Evolutionary conservation across 2,113 vertebrate genomes (phyloP), one percentile per base, ranked within the genome.

Genomic region (Nycticorax nycticorax): DNA sequence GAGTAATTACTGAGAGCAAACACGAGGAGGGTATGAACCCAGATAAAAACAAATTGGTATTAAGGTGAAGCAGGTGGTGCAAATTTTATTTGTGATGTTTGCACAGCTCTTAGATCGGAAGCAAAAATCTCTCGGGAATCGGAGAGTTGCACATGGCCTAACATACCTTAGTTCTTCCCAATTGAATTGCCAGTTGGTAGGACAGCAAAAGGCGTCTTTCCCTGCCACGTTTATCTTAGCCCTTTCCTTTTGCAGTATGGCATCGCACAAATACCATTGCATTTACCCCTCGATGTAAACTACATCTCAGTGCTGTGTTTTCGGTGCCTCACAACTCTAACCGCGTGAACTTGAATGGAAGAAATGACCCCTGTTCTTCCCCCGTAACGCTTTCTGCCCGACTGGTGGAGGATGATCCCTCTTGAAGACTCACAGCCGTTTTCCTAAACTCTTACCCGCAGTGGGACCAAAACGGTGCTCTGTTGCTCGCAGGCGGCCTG

Each of bases 1-100:
- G 78, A 78, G 88, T 93, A 92, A 96, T 96, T 91, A 52, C 92
- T 45, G 74, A 97, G 32, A 92, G 87, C 89, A 97, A 97, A 94
- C 74, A 95, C 1, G 17, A 92, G 56, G 60, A 89, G 69, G 62
- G 66, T 75, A n/a, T 48, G 91, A 94, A 76, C 86, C 66, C 45
- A 69, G 82, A 59, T 22, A 45, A 85, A 93, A 92, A 20, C 60
- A 50, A 80, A 80, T 55, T 53, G 68, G 39, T 93, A 32, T 14
- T 52, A 84, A 93, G 89, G 92, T 88, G 91, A 90, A 72, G 76
- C 86, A 94, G 94, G 85, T 86, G 80, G 71, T 60, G 75, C 77
- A 55, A 48, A 84, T 94, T 88, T 74, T 68, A 57, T 75, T 94
- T 85, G 80, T 14, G 0, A 33, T 89, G 87, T 96, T 93, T 94